Base-by-base conservation (phyloP, 2,888 invertebrate species). In the Timema cristinae region DNA sequence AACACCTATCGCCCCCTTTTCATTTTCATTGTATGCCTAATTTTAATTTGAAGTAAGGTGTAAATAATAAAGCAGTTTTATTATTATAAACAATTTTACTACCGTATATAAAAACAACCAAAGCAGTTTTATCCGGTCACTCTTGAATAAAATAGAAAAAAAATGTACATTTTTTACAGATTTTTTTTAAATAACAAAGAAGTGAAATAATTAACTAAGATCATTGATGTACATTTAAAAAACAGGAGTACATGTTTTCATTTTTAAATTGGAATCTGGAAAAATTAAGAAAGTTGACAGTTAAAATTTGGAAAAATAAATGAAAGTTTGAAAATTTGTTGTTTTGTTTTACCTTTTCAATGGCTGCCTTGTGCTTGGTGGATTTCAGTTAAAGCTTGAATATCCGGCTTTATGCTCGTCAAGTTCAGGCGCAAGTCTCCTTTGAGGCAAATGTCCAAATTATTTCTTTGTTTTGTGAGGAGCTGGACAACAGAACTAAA, bases 321-420 rank as follows among this genome's bases (percentile, higher is more conserved):
- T 59, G 59, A 59, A 59, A 59, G 59, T 59, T 59, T 59, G 59
- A 59, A 59, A 59, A 59, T 6, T 32, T 69, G 6, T 69, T 69
- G 69, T 56, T 69, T 69, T 56, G 54, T 69, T 69, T 69, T 70
- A 56, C 6, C 15, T 63, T 70, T 61, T 70, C 61, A 70, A 63
- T 70, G 70, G 61, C 70, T 70, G 70, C 61, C 70, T 70, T 70
- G 70, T 70, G 61, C 70, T 70, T 68, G 50, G 50, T 48, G 68
- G 68, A 68, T 68, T 68, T 68, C 51, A 68, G 68, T 68, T 68
- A 68, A 70, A 70, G 61, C 70, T 61, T 70, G 47, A 70, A 70
- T 61, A 70, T 70, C 70, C 70, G 61, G 63, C 61, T 70, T 70
- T 61, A 70, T 70, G 70, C 61, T 70, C 70, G 49, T 70, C 1